Evolutionary conservation across 2,797 vertebrate genomes (phyloP).

Genomic region (Mus spretus): DNA sequence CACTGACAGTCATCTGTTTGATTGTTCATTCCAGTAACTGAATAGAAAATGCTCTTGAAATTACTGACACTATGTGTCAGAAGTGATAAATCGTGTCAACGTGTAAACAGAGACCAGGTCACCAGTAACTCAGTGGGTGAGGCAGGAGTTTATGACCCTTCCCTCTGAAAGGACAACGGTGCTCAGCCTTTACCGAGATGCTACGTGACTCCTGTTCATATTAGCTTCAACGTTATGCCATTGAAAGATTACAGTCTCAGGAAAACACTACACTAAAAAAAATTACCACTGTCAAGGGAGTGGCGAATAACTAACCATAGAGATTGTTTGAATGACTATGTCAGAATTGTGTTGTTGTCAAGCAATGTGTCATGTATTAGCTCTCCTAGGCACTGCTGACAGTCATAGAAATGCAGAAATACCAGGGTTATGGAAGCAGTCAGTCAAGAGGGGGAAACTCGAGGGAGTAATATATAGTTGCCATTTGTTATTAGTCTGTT

Average conservation of each 20-base stretch:
- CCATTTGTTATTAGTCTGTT: constrained; percentile 27
- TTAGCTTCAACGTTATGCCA: neutral
- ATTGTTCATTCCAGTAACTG: constrained; percentile 48
- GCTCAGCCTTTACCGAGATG: neutral
- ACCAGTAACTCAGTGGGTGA: constrained; percentile 77
- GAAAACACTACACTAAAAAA: constrained; percentile 27
- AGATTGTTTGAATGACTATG: neutral
- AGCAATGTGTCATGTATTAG: neutral
- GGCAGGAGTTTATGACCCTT: constrained; percentile 62
- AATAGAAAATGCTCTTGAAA: neutral
- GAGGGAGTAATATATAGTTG: constrained; percentile 36
- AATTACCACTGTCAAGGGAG: neutral
- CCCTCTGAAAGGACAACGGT: neutral
- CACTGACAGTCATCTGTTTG: constrained; percentile 22
- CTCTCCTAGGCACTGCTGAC: neutral
- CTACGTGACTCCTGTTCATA: neutral
- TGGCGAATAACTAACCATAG: neutral
- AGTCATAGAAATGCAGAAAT: neutral
- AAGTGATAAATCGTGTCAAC: constrained; percentile 6
- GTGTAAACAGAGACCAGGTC: constrained; percentile 60
- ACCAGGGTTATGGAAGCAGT: neutral
- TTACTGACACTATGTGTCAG: constrained; percentile 43
- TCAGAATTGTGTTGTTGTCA: constrained; percentile 8
- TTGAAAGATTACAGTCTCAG: neutral
- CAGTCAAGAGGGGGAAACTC: neutral